Percentiles rank a stretch among this genome's conserved stretches.
phyloP scores from a whole-genome alignment of 2,113 vertebrate species.

The mouse (Mus musculus) region GRCm39 chr6:79845501-79846000 shows the following conservation, averaged over 20 bases:
- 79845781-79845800: neutral
- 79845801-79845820: neutral
- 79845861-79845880: neutral
- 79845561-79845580: neutral
- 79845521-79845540: neutral
- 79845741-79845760: neutral
- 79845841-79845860: neutral
- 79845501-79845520: neutral
- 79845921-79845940: neutral
- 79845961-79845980: neutral
- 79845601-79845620: conserved; percentile 11
- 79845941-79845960: neutral
- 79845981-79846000: neutral
- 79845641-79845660: neutral
- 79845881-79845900: neutral
- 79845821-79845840: neutral
- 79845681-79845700: neutral
- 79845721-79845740: neutral
- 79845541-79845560: neutral
- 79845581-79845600: neutral
- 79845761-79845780: neutral
- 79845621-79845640: neutral
- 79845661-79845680: neutral
- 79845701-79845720: neutral
- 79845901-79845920: neutral